Base-by-base conservation (phyloP, 2,113 vertebrate genomes). In the Phaethon lepturus region DNA sequence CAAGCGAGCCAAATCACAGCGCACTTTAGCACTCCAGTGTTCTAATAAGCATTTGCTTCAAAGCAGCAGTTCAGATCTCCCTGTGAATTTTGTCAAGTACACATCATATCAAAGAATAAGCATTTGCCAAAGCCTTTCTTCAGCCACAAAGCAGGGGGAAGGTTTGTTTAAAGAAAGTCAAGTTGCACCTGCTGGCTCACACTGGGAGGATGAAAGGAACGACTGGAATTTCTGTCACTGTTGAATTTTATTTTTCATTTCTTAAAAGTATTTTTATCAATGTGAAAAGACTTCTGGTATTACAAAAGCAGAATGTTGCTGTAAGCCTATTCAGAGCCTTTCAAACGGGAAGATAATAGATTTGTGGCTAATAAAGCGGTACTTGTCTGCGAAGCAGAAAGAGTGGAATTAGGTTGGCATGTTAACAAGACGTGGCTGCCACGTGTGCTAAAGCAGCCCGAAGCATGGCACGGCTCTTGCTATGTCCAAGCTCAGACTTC, bases 71-170 rank as follows among this genome's bases (percentile, higher is more conserved):
- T 97, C 96, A 96, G 97, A 97, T 98, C 97, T 96, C 84, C 86
- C 93, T 94, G 96, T 97, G 98, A 98, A 98, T 98, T 98, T 98
- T 98, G 96, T 98, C 98, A 98, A 98, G 97, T 98, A 97, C 86
- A 77, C 96, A 98, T 97, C 95, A 95, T 98, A 98, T 98, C 98
- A 98, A 98, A 98, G 97, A 94, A 97, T 93, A 95, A 98, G 97
- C 93, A 96, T 98, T 97, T 98, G 97, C 97, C 95, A 97, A 96
- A 98, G 96, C 94, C 95, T 98, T 98, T 98, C 94, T 98, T 97
- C 90, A 95, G 90, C 69, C 95, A 96, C 96, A 98, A 95, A 97
- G 93, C 91, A 96, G 62, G 76, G 77, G 94, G 92, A 97, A 96
- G 96, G 96, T 98, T 97, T 97, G 91, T 98, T 97, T 98, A 98